Base-by-base conservation (phyloP, 2,888 invertebrate species). In the Gastracanthus pulcherrimus region DNA sequence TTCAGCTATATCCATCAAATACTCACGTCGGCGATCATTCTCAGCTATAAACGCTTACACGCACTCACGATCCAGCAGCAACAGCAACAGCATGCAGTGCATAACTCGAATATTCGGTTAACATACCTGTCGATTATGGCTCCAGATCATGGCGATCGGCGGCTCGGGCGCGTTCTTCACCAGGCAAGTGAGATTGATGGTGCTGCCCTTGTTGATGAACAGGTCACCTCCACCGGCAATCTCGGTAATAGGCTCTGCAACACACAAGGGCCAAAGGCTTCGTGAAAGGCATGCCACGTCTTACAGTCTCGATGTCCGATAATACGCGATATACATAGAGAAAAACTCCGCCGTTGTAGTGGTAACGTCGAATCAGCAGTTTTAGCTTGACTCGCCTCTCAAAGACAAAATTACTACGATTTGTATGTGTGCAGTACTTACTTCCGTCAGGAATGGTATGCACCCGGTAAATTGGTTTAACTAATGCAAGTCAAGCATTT, bases 121-220 rank as follows among this genome's bases (percentile, higher is more conserved):
- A 26, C 60, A 34, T 89, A 94, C 94, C 92, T 93, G 92, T 82
- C 92, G 91, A 92, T 96, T 95, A 91, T 96, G 96, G 84, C 95
- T 95, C 97, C 97, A 97, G 85, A 94, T 94, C 90, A 97, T 96
- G 70, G 95, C 94, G 79, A 94, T 95, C 11, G 97, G 96, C 41
- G 96, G 96, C 89, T 96, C 96, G 45, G 96, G 96, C 23, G 96
- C 96, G 89, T 95, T 96, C 87, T 94, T 94, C 69, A 96, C 96
- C 88, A 96, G 94, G 91, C 97, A 97, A 51, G 97, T 97, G 87
- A 97, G 92, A 92, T 97, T 97, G 92, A 97, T 97, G 74, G 97
- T 97, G 85, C 96, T 96, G 70, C 96, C 97, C 87, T 95, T 95
- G 92, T 96, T 96, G 91, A 96, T 96, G 92, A 95, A 96, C 87